These are phyloP conservation scores for Grammomys surdaster DNA, from an alignment of 2,113 vertebrate species.

Conservation along the genomic window DNA sequence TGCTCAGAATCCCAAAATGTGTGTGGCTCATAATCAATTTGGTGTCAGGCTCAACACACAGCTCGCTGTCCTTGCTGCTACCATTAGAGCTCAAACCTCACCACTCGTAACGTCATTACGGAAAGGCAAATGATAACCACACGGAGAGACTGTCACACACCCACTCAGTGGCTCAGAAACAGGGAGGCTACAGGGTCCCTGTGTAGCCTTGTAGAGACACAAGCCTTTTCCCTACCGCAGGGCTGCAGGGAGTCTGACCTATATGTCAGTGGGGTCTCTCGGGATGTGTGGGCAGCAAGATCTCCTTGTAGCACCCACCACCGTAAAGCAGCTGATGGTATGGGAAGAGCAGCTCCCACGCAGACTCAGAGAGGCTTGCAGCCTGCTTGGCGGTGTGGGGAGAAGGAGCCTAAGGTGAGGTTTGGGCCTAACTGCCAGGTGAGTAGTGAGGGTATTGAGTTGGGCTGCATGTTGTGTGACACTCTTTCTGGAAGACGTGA, in stretches of 20 bases:
- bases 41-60: not conserved
- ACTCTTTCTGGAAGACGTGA: not conserved
- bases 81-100: not conserved
- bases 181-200: not conserved
- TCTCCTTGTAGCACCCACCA: not conserved
- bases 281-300: not conserved
- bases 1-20: not conserved
- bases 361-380: not conserved
- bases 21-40: not conserved
- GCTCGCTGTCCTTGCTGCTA: not conserved
- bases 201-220: not conserved
- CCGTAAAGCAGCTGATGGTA: not conserved
- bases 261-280: not conserved
- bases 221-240: not conserved
- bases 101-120: not conserved
- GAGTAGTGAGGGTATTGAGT: accelerated
- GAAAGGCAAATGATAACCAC: not conserved
- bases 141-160: not conserved
- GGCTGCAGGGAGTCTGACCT: not conserved
- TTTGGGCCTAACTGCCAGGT: not conserved
- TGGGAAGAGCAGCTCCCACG: not conserved
- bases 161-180: not conserved
- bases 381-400: not conserved
- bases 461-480: not conserved
- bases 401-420: no score